phyloP scores from a whole-genome alignment of 2,888 invertebrate species.

The Micoletzkya japonica region DNA sequence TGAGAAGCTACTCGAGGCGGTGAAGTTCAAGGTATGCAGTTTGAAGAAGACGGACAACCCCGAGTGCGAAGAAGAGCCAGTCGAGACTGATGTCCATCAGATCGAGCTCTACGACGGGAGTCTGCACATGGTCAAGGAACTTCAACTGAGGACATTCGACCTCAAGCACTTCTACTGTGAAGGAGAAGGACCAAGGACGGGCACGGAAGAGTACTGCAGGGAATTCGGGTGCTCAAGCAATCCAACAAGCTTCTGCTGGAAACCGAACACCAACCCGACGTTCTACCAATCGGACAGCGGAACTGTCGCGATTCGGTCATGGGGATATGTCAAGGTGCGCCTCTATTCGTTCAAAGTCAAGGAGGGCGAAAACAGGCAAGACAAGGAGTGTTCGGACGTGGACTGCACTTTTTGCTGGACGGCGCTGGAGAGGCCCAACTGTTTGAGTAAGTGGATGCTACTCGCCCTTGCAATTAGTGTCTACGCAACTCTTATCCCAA shows the following conservation, averaged over 20 bases:
- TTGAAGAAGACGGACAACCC: not conserved
- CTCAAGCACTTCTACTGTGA: not conserved
- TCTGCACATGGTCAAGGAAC: not conserved
- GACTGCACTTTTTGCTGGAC: not conserved
- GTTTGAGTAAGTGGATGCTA: not conserved
- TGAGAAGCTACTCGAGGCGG: not conserved
- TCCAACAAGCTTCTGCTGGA: constrained; percentile 2
- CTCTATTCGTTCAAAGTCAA: not conserved
- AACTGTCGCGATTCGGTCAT: not conserved
- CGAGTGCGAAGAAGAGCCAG: not conserved
- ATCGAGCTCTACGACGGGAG: not conserved
- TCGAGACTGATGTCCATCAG: not conserved
- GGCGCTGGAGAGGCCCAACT: not conserved
- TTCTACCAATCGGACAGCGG: not conserved
- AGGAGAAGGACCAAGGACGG: not conserved
- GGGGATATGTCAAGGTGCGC: not conserved
- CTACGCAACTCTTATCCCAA: not conserved
- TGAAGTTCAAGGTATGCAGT: not conserved
- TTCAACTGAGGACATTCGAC: not conserved
- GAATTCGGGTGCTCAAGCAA: not conserved
- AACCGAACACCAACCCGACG: not conserved
- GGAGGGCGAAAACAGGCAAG: not conserved
- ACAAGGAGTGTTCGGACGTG: not conserved
- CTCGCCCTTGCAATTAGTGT: not conserved
- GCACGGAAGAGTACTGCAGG: not conserved